phyloP scores from a whole-genome alignment of 2,797 vertebrate genomes.

The Fratercula arctica region DNA sequence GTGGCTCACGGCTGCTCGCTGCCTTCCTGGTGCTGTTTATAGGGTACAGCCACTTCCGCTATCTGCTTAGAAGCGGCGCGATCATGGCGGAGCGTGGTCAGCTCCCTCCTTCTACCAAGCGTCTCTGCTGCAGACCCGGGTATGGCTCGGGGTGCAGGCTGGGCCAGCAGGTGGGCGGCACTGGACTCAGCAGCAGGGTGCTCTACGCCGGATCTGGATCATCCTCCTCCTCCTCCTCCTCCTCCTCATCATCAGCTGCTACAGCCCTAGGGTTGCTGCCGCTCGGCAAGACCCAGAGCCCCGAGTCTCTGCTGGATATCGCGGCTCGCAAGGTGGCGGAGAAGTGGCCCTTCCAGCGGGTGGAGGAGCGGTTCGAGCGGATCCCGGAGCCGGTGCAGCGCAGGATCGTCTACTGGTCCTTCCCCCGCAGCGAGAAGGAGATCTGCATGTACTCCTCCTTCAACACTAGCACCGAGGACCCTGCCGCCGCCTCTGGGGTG shows the following conservation, averaged over 20 bases:
- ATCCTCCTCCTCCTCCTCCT: neutral
- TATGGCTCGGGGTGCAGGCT: constrained; percentile 83
- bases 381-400: constrained; percentile 94
- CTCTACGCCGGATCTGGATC: constrained; percentile 64
- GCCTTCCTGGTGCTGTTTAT: constrained; percentile 83
- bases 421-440: constrained; percentile 91
- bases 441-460: constrained; percentile 97
- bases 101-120: constrained; percentile 92
- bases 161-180: constrained; percentile 85
- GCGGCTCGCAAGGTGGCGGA: constrained; percentile 92
- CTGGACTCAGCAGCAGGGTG: constrained; percentile 9
- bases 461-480: constrained; percentile 84
- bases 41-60: constrained; percentile 91
- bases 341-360: constrained; percentile 96
- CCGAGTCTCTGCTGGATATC: constrained; percentile 93
- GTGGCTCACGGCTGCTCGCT: constrained; percentile 39
- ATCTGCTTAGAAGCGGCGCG: constrained; percentile 91
- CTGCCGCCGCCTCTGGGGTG: constrained; percentile 63
- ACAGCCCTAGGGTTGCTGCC: constrained; percentile 80
- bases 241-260: too few species aligned
- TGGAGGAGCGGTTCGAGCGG: constrained; percentile 94
- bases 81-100: constrained; percentile 98
- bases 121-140: constrained; percentile 93
- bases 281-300: constrained; percentile 84
- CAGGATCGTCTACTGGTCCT: constrained; percentile 95